Evolutionary conservation across 2,113 vertebrate species (phyloP), one percentile per base, ranked within the genome.

Genomic region (Hymenochirus boettgeri): DNA sequence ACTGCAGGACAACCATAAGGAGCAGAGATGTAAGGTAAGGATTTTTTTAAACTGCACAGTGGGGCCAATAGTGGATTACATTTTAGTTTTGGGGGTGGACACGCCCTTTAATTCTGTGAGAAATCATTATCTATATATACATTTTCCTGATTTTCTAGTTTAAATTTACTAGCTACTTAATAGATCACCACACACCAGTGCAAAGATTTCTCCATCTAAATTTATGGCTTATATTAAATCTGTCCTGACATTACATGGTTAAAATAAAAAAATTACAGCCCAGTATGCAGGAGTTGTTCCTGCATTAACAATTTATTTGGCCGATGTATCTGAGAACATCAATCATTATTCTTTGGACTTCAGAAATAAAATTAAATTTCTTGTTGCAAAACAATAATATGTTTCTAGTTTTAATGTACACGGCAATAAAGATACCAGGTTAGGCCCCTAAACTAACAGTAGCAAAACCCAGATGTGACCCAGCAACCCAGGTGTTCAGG

Each of bases 401-500:
- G 88, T 85, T 82, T 83, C 77, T 73, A 70, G 73, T 54, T 73
- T 66, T 78, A 81, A 89, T 85, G 86, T 82, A 82, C 86, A 86
- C 77, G 76, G 79, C 80, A 71, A 66, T 69, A 77, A 78, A 71
- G 77, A 85, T 81, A 62, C 78, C 75, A 75, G 51, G 65, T 74
- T 78, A 82, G 92, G 90, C 92, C 91, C 91, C 82, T 82, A 83
- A 84, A 88, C 90, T 86, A 86, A 90, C 90, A 73, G 92, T 93
- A 95, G 93, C 94, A 88, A 83, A 90, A 89, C 85, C 92, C 92
- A 91, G 90, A 90, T 90, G 92, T 92, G 94, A 94, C 92, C 94
- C 89, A 83, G 86, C 87, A 91, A 89, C 90, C 94, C 93, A 97
- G 94, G 92, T 97, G 93, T 91, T 93, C 92, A 94, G 93, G 93